Evolutionary conservation across 2,888 invertebrate genomes (phyloP), one percentile per base, ranked within the genome.

Genomic region (Pegoplata infirma): DNA sequence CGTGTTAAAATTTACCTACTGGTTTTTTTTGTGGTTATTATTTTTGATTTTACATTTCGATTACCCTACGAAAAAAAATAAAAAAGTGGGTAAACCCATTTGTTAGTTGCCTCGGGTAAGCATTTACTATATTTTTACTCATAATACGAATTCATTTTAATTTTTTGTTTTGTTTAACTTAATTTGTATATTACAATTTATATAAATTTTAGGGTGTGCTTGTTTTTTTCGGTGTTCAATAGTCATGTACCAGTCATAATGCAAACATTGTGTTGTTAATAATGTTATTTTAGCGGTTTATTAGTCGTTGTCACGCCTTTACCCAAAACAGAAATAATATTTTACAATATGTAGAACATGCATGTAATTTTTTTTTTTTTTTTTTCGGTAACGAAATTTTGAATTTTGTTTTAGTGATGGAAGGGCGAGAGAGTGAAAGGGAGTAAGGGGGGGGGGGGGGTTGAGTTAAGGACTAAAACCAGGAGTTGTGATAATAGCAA

Each of bases 41-140:
- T 61, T 68, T 68, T 75, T 68, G 68, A 75, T 75, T 75, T 68
- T 63, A 75, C 61, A 56, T 63, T 69, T 75, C 67, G 75, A 75
- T 75, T 75, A 68, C 47, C 56, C 61, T 58, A 44, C 46, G 23
- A 51, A 49, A 64, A 23, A 36, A 23, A 44, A 21, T 3, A 55
- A 32, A 55, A 0, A 19, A 46, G 23, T 44, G 4, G n/a, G n/a
- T n/a, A n/a, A n/a, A n/a, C n/a, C n/a, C n/a, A n/a, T n/a, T n/a
- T n/a, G n/a, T n/a, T n/a, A n/a, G n/a, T n/a, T n/a, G 25, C n/a
- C n/a, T n/a, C 12, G 66, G 53, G 7, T 53, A 23, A 44, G 21
- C 7, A 36, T 36, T 55, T 5, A 28, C 46, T 44, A 10, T n/a
- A 16, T 17, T 17, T 21, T 51, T 36, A 19, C 12, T 7, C n/a